These are phyloP conservation scores for Drosophila fungiperda DNA, from an alignment of 2,888 invertebrate genomes.

Conservation along the genomic window DNA sequence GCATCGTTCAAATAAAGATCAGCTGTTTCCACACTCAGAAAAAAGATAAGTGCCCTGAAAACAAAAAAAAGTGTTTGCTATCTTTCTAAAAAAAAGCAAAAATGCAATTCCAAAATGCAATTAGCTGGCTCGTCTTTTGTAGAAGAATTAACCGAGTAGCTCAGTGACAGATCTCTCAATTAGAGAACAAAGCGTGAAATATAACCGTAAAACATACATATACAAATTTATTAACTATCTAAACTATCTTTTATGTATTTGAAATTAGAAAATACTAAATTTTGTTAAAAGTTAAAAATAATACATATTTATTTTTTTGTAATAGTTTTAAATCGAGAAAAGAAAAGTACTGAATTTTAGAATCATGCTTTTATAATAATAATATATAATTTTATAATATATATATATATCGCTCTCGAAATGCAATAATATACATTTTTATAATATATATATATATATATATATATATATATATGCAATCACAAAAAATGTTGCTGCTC, in stretches of 20 bases:
- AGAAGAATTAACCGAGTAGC: neutral
- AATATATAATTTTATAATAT: neutral
- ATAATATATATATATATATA: neutral
- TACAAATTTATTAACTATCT: neutral
- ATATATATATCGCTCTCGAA: neutral
- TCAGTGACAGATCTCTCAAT: neutral
- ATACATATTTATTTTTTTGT: conserved; percentile 50
- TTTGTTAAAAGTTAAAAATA: neutral
- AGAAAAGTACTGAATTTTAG: neutral
- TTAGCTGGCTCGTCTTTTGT: too few species aligned
- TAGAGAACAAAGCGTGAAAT: neutral
- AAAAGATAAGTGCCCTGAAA: neutral
- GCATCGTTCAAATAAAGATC: neutral
- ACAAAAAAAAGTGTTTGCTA: neutral
- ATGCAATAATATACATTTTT: too few species aligned
- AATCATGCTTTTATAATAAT: neutral
- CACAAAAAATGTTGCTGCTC: too few species aligned
- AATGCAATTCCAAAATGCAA: neutral
- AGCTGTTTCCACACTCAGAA: neutral
- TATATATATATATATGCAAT: neutral
- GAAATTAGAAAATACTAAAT: too few species aligned
- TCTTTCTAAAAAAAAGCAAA: neutral
- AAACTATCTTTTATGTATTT: neutral
- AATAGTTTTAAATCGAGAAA: neutral
- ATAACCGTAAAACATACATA: neutral